Evolutionary conservation across 2,888 invertebrate species (phyloP).

Genomic region (Eristalis tenax): DNA sequence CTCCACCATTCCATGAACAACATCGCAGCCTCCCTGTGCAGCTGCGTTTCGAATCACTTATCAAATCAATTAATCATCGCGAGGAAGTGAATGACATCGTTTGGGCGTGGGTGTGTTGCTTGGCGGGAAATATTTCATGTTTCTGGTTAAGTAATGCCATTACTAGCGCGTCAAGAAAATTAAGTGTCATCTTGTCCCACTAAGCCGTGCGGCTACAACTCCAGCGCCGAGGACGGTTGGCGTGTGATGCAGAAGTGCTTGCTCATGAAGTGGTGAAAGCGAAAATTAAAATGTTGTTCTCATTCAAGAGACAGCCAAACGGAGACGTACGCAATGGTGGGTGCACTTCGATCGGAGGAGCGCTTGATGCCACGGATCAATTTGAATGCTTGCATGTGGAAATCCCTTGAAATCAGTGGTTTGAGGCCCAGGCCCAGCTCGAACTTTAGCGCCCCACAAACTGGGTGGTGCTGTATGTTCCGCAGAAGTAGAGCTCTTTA

Average conservation of each 20-base stretch:
- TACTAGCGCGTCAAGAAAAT: not conserved
- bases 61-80: not conserved
- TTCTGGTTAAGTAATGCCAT: not conserved
- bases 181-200: not conserved
- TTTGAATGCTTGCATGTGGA: not conserved
- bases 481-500: too few relatives aligned
- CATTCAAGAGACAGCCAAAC: not conserved
- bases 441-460: too few relatives aligned
- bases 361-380: too few relatives aligned
- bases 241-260: not conserved
- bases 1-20: not conserved
- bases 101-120: not conserved
- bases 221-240: not conserved
- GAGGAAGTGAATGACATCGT: not conserved
- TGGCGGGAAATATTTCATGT: not conserved
- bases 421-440: too few relatives aligned
- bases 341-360: not conserved
- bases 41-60: not conserved
- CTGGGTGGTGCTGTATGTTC: too few relatives aligned
- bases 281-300: not conserved
- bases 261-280: not conserved
- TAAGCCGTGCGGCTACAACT: not conserved
- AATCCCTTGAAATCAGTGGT: too few relatives aligned
- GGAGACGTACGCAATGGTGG: not conserved
- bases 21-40: not conserved